Conservation (phyloP, 1,140 invertebrate species). For the Cydia splendana region DNA sequence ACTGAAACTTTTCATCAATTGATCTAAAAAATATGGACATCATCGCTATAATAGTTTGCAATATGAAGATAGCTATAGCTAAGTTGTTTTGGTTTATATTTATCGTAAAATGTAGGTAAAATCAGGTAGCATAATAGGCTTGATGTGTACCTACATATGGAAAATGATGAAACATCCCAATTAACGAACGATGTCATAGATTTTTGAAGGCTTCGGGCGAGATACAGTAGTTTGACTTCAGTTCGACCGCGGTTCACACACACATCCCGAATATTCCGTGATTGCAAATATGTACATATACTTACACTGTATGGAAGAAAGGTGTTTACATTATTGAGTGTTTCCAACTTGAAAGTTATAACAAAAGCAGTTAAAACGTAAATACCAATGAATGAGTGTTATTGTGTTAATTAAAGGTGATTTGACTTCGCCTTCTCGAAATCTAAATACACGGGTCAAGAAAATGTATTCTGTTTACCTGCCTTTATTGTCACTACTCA, state of each 20-base stretch:
- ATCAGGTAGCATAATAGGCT: neutral
- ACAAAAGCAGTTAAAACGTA: neutral
- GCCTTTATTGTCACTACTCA: too few species aligned
- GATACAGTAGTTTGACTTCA: neutral
- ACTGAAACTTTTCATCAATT: neutral
- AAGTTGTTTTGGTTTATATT: too few species aligned
- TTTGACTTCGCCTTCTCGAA: too few species aligned
- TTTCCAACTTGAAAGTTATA: neutral
- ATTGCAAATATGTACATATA: too few species aligned
- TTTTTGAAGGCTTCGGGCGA: neutral
- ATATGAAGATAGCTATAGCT: too few species aligned
- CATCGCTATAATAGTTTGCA: neutral
- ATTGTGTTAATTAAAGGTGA: conserved; percentile 2
- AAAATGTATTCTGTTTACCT: too few species aligned
- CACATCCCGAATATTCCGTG: neutral
- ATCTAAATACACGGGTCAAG: too few species aligned
- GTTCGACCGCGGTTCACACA: neutral
- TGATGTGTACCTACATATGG: neutral
- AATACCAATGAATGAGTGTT: neutral
- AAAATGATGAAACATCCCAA: neutral
- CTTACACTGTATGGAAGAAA: neutral
- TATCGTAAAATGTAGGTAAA: too few species aligned
- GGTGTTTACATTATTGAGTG: neutral
- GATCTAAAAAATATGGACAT: neutral
- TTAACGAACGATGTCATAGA: conserved; percentile 1